Conservation (phyloP, 1,140 invertebrate species). For the Lepidostoma basale region DNA sequence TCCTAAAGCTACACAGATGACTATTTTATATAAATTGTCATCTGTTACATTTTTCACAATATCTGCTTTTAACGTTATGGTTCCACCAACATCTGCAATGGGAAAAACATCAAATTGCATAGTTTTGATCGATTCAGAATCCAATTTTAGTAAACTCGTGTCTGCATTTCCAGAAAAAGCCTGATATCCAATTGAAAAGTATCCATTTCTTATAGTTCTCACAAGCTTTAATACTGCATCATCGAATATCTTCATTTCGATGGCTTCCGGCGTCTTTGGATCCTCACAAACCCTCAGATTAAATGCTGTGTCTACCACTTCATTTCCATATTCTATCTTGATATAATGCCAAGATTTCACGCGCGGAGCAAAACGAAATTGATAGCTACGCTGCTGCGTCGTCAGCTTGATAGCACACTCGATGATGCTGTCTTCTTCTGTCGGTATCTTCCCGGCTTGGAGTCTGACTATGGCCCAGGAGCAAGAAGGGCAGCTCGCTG, state of each 20-base stretch:
- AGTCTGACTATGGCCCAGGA: slow-evolving; percentile 48
- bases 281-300: background rate
- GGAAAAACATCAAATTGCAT: slow-evolving; percentile 69
- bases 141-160: slow-evolving; percentile 68
- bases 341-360: slow-evolving; percentile 66
- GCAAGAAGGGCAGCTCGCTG: slow-evolving; percentile 47
- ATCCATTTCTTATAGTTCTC: slow-evolving; percentile 70
- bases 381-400: slow-evolving; percentile 43
- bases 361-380: slow-evolving; percentile 61
- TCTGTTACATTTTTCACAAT: slow-evolving; percentile 62
- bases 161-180: slow-evolving; percentile 62
- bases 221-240: slow-evolving; percentile 57
- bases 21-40: slow-evolving; percentile 56
- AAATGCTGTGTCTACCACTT: background rate
- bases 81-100: slow-evolving; percentile 75
- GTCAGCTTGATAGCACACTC: slow-evolving; percentile 52
- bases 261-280: background rate
- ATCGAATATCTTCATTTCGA: background rate
- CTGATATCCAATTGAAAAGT: slow-evolving; percentile 74
- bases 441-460: slow-evolving; percentile 54
- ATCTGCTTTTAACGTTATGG: slow-evolving; percentile 67
- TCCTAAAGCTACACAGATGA: slow-evolving; percentile 66
- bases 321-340: slow-evolving; percentile 48
- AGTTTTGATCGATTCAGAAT: slow-evolving; percentile 62
- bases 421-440: slow-evolving; percentile 51